Evolutionary conservation across 2,797 vertebrate species (phyloP).

Genomic region (Lycodopsis pacificus): DNA sequence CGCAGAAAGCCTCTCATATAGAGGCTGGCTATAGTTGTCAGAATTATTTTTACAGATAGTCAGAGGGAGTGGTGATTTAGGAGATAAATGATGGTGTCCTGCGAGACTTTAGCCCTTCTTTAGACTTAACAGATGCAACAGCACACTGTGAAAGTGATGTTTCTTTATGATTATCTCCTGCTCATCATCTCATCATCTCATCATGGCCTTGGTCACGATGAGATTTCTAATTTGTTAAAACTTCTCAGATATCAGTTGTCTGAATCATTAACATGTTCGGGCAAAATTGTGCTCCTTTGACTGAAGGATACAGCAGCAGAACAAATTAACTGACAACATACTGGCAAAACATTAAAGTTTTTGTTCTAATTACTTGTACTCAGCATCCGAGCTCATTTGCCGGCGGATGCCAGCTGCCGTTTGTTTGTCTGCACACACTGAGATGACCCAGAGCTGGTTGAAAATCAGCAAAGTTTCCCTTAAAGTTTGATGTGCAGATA

Average conservation of each 20-base stretch:
- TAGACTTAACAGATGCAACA: constrained; percentile 17
- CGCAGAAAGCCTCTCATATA: constrained; percentile 2
- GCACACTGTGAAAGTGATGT: constrained; percentile 21
- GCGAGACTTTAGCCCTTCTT: constrained; percentile 4
- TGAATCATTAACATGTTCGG: neutral
- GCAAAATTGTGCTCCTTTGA: neutral
- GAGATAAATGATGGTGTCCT: constrained; percentile 7
- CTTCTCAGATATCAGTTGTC: constrained; percentile 2
- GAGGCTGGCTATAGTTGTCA: neutral
- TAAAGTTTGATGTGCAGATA: neutral
- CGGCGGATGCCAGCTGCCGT: neutral
- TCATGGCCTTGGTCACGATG: neutral
- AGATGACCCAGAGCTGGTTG: neutral
- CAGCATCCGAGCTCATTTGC: neutral
- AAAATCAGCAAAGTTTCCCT: neutral
- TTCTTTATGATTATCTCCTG: constrained; percentile 36
- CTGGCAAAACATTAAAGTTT: neutral
- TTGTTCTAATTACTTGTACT: neutral
- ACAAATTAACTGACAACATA: neutral
- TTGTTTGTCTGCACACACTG: neutral
- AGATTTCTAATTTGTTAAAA: constrained; percentile 13
- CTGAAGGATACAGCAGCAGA: neutral
- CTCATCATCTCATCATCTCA: neutral
- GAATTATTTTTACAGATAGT: constrained; percentile 18
- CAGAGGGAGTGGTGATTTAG: constrained; percentile 22